These are phyloP conservation scores for Poecilia gillii DNA, from an alignment of 2,797 vertebrate genomes.

Conservation along the genomic window DNA sequence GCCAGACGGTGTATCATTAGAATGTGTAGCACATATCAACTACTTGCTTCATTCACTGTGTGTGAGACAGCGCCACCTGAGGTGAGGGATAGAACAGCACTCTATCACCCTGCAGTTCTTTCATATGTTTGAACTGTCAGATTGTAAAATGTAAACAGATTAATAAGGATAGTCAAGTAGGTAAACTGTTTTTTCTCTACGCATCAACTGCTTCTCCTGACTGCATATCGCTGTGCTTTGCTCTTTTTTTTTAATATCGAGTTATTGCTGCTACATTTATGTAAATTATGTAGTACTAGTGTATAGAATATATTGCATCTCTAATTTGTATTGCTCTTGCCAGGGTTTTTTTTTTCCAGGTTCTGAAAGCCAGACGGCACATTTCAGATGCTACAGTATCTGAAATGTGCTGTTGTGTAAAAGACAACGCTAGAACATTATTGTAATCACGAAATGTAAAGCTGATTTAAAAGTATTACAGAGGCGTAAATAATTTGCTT, in stretches of 20 bases:
- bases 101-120: no score
- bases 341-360: not conserved
- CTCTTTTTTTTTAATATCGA: not conserved
- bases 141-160: no score
- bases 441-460: not conserved
- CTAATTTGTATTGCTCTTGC: not conserved
- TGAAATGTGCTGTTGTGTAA: not conserved
- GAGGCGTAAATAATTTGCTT: not conserved
- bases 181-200: no score
- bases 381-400: not conserved
- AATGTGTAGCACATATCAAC: not conserved
- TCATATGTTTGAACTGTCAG: no score
- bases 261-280: not conserved
- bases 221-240: no score
- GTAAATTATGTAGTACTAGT: not conserved
- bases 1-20: not conserved
- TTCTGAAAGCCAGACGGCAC: not conserved
- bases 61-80: not conserved
- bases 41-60: not conserved
- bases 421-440: not conserved
- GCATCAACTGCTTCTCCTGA: no score
- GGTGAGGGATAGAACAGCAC: not conserved
- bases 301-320: not conserved
- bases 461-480: not conserved
- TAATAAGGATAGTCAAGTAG: no score